Percentiles rank a stretch among this genome's conserved stretches.
Conservation (phyloP, 1,140 invertebrate species). For the Pseudachorutes palmiensis region DNA sequence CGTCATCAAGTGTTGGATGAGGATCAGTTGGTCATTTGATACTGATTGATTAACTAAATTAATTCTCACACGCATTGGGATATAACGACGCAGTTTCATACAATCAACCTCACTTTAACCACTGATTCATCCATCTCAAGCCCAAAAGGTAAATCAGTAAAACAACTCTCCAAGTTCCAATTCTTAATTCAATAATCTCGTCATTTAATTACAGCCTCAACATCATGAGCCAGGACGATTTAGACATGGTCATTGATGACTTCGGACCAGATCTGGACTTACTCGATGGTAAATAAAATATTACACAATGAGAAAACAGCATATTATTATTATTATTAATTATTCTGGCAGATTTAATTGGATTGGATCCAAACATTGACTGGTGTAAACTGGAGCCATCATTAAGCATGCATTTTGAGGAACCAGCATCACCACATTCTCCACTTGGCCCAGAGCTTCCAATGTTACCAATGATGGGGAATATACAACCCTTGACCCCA, state of each 20-base stretch:
- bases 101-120: no score
- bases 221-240: slow-evolving; percentile 1
- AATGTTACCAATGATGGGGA: slow-evolving; percentile 4
- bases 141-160: no score
- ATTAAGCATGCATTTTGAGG: slow-evolving; percentile 8
- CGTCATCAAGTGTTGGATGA: no score
- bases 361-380: slow-evolving; percentile 22
- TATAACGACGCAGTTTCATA: no score
- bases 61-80: no score
- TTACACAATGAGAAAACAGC: neutral
- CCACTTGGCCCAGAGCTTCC: slow-evolving; percentile 7
- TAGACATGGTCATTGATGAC: slow-evolving; percentile 27
- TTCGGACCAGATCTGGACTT: slow-evolving; percentile 34
- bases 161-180: no score
- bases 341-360: slow-evolving; percentile 21
- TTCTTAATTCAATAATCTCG: no score
- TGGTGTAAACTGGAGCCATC: slow-evolving; percentile 32
- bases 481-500: neutral
- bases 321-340: neutral
- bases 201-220: no score
- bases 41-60: no score
- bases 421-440: neutral
- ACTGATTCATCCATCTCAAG: no score
- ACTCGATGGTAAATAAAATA: slow-evolving; percentile 32
- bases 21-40: no score